Evolutionary conservation across 2,888 invertebrate genomes (phyloP), one percentile per base, ranked within the genome.

Genomic region (Endotricha flammealis): DNA sequence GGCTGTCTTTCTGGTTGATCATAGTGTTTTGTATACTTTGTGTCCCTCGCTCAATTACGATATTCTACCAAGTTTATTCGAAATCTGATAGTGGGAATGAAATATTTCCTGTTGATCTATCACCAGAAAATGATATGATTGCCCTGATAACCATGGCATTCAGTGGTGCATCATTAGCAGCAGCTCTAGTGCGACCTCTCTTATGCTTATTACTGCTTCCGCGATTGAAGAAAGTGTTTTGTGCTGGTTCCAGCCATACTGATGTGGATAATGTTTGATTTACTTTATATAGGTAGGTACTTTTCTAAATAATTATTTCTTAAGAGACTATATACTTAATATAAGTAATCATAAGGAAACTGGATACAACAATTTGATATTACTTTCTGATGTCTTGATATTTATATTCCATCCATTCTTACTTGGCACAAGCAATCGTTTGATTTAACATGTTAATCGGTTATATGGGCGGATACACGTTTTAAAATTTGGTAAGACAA

Each of bases 1-100:
- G 77, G 46, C 53, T 87, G 38, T 79, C 85, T 5, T 38, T 87
- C 32, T 72, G 69, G 54, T 59, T 87, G 46, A 74, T 82, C 41
- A 36, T 65, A 11, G 53, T 74, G 17, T 78, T 77, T 50, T 50
- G 69, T 32, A 42, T 74, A 22, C 46, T 83, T 29, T 74, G 80
- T 58, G 57, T 64, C 27, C 87, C 87, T 17, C 76, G 81, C 4
- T 77, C 77, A 8, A 42, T 75, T 25, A 45, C 70, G 8, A 61
- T 60, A 27, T 66, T 74, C 3, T 77, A 76, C 47, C 59, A 63
- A 42, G 58, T 73, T 38, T 78, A 80, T 36, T 61, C 64, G 16
- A 54, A 50, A 32, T 63, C 67, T 12, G 48, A 53, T 27, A 58
- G 47, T 39, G 57, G 54, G 16, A 64, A 62, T 46, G 64, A 62